These are phyloP conservation scores for Drosophila buzzatii DNA, from an alignment of 2,888 invertebrate genomes.

Conservation along the genomic window DNA sequence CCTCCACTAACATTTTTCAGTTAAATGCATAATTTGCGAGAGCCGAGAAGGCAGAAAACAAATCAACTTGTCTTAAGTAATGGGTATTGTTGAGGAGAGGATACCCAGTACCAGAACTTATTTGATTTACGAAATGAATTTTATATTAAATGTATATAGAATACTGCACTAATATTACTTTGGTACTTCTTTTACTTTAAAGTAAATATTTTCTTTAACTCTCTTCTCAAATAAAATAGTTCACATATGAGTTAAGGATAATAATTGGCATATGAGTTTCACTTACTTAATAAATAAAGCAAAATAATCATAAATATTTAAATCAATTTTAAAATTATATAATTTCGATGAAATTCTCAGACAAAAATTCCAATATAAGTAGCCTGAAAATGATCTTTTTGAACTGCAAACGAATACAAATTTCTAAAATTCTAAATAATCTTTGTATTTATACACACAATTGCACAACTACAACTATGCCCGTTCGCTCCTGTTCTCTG, in stretches of 20 bases:
- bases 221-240: neutral
- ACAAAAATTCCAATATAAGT: neutral
- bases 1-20: slow-evolving; percentile 34
- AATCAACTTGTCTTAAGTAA: neutral
- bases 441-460: neutral
- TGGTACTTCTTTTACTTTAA: neutral
- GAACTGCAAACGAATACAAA: neutral
- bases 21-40: slow-evolving; percentile 75
- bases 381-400: no score
- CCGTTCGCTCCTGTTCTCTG: neutral
- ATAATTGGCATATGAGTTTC: neutral
- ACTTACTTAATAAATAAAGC: no score
- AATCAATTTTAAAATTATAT: neutral
- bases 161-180: no score
- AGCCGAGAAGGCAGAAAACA: slow-evolving; percentile 15
- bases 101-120: neutral
- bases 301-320: neutral
- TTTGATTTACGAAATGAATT: no score
- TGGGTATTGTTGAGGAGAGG: neutral
- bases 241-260: neutral
- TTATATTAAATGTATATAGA: no score
- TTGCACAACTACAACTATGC: neutral
- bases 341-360: neutral
- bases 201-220: no score
- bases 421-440: neutral